Evolutionary conservation across 2,113 vertebrate genomes (phyloP).

Genomic region (Coregonus clupeaformis): DNA sequence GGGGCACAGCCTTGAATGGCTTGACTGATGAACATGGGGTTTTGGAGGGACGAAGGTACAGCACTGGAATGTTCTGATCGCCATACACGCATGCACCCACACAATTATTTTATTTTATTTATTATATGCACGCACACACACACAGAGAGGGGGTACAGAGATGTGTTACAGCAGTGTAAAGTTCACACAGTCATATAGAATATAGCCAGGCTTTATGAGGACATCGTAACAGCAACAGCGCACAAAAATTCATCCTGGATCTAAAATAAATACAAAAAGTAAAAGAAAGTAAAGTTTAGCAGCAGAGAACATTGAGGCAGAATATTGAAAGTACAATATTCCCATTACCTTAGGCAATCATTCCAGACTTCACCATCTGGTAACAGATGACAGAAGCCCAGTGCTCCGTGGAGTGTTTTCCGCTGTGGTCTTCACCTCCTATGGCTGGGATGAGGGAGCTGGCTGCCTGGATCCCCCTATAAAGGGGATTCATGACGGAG

Average conservation of each 20-base stretch:
- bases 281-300: neutral
- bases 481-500: conserved; percentile 60
- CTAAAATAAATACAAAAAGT: neutral
- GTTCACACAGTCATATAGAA: neutral
- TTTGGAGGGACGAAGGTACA: conserved; percentile 71
- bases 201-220: neutral
- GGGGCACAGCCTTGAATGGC: conserved; percentile 73
- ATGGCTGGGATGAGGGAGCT: conserved; percentile 51
- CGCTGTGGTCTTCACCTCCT: conserved; percentile 27
- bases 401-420: conserved; percentile 10
- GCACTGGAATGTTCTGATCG: conserved; percentile 43
- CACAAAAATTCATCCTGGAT: neutral
- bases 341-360: neutral
- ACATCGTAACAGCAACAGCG: neutral
- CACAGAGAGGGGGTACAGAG: neutral
- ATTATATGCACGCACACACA: neutral
- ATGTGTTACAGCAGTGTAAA: neutral
- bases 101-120: neutral
- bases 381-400: neutral
- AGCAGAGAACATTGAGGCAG: neutral
- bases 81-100: conserved; percentile 5
- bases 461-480: conserved; percentile 37
- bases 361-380: conserved; percentile 3
- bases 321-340: neutral
- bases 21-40: conserved; percentile 73